phyloP scores from a whole-genome alignment of 2,113 vertebrate genomes.

The Scophthalmus maximus region DNA sequence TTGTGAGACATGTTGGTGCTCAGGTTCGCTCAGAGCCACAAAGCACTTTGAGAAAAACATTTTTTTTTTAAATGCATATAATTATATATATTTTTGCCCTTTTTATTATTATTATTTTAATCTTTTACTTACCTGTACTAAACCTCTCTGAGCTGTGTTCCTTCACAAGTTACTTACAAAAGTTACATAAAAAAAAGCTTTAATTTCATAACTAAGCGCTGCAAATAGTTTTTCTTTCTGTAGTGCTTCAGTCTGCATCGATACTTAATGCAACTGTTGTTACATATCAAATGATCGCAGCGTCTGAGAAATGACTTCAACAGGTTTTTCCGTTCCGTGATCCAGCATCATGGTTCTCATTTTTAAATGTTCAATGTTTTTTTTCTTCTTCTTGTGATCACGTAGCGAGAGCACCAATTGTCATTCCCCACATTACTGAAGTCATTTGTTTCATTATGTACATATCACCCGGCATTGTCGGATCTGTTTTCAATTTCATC shows the following conservation, averaged over 20 bases:
- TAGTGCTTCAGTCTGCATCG: constrained; percentile 1
- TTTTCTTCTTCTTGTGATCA: neutral
- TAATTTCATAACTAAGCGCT: constrained; percentile 62
- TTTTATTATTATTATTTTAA: constrained; percentile 51
- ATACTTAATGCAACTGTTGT: constrained; percentile 36
- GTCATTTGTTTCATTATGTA: constrained; percentile 13
- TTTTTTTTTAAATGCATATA: constrained; percentile 29
- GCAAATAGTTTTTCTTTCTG: constrained; percentile 29
- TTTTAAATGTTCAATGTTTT: neutral
- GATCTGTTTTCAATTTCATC: neutral
- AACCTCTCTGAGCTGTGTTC: constrained; percentile 35
- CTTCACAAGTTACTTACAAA: constrained; percentile 42
- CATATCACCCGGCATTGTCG: neutral
- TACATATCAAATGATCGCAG: constrained; percentile 40
- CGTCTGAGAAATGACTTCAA: constrained; percentile 40
- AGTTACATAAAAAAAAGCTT: constrained; percentile 51
- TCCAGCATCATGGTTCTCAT: constrained; percentile 1
- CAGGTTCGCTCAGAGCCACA: constrained; percentile 45
- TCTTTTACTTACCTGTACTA: constrained; percentile 40
- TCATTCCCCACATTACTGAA: too few species aligned
- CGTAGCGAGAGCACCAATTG: constrained; percentile 5
- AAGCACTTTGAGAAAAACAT: constrained; percentile 73
- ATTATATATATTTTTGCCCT: constrained; percentile 44
- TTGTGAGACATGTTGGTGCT: constrained; percentile 40
- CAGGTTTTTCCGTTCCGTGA: constrained; percentile 18